Base-by-base conservation (phyloP, 2,113 vertebrate genomes). In the Antechinus flavipes region DNA sequence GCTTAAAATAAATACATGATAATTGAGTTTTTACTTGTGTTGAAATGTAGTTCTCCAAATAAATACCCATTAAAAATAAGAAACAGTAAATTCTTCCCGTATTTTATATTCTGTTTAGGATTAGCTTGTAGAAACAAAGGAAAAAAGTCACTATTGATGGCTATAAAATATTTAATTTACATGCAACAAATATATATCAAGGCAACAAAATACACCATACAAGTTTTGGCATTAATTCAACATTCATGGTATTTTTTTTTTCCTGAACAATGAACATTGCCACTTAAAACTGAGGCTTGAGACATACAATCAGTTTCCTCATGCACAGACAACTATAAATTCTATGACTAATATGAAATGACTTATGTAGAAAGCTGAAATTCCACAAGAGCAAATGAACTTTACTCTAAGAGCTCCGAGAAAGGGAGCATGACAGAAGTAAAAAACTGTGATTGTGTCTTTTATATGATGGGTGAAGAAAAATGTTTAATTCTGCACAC, bases 111-210 rank as follows among this genome's bases (percentile, higher is more conserved):
- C 16, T 30, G 94, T n/a, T 27, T 89, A 89, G 6, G 94, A 89
- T 95, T 94, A 94, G 61, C 49, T 91, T 52, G 2, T 89, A 55
- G 94, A 94, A 96, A 94, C 94, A 55, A 94, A 54, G 96, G 97
- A 98, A 97, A 95, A 95, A 89, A 95, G 76, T 76, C 6, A 96
- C 47, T 61, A 93, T 46, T 94, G 10, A 92, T 96, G 97, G 93
- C 96, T 98, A 98, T 97, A 98, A 99, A 99, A 98, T 94, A 95
- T 99, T 99, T 99, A 99, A 98, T 99, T 97, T 95, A 98, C 98
- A 98, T 99, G 99, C 98, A 98, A 98, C 98, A 98, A 95, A 97
- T 95, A 98, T 98, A 98, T 56, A 0, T 96, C 98, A 97, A 96
- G 95, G 98, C 98, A 98, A 98, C 96, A 97, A 98, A 98, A 98